Conservation (phyloP, 2,888 invertebrate species). For the Monoplex corrugatus region DNA sequence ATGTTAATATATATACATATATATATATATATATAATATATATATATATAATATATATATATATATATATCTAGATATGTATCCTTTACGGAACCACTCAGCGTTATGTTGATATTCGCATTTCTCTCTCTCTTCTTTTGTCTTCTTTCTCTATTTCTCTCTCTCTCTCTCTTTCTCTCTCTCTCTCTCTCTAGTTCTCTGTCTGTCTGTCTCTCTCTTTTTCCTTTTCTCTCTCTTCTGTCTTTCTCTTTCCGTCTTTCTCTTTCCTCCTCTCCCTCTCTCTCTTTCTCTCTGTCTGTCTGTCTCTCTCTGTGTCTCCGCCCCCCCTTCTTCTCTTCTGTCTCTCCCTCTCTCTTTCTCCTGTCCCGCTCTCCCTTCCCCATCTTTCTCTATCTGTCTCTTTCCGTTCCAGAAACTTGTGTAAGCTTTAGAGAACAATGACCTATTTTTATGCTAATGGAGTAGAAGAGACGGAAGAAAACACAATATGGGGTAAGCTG, state of each 20-base stretch:
- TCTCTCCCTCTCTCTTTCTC: not conserved
- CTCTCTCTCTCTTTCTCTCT: constrained; percentile 49
- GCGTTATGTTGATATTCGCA: too few species aligned
- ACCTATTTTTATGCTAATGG: too few species aligned
- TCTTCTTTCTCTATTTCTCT: not conserved
- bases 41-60: too few species aligned
- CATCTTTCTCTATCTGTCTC: not conserved
- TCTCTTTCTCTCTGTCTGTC: not conserved
- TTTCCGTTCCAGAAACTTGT: not conserved
- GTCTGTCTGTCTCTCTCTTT: not conserved
- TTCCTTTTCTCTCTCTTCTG: not conserved
- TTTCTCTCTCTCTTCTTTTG: not conserved
- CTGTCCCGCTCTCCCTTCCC: not conserved
- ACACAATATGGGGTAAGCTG: too few species aligned
- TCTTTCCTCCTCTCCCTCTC: not conserved
- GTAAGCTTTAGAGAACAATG: too few species aligned
- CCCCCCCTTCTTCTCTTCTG: not conserved
- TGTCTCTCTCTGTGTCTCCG: not conserved
- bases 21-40: too few species aligned
- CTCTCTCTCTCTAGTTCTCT: not conserved
- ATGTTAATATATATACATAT: too few species aligned
- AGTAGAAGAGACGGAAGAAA: too few species aligned
- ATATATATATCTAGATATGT: too few species aligned
- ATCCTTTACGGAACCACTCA: too few species aligned
- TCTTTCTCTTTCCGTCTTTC: not conserved